Percentiles rank a stretch among this genome's conserved stretches.
Evolutionary conservation across 2,888 invertebrate species (phyloP).

Genomic region (Sphecodes monilicornis): DNA sequence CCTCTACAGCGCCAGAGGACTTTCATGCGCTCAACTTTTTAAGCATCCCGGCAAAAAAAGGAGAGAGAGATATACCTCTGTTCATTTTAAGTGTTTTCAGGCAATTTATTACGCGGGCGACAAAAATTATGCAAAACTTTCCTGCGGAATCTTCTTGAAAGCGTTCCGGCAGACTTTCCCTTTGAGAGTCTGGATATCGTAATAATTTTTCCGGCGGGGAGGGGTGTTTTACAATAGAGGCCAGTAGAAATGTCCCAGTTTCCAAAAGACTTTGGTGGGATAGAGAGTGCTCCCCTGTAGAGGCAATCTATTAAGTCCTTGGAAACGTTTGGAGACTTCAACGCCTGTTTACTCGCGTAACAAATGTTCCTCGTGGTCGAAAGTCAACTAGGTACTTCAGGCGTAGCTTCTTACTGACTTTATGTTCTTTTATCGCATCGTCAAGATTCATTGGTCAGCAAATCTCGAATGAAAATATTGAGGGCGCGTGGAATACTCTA

Average conservation of each 20-base stretch:
- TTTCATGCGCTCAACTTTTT: slow-evolving; percentile 10
- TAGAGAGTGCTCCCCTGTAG: not conserved
- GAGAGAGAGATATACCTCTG: too few species aligned
- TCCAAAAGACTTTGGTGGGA: not conserved
- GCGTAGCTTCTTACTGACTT: not conserved
- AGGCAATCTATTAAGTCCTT: slow-evolving; percentile 9
- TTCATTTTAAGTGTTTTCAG: slow-evolving; percentile 8
- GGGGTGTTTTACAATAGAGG: not conserved
- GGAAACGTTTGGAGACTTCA: slow-evolving; percentile 16
- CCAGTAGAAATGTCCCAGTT: not conserved
- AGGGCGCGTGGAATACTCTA: too few species aligned
- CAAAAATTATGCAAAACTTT: not conserved
- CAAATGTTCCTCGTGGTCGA: slow-evolving; percentile 13
- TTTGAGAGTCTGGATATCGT: not conserved
- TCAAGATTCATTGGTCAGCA: not conserved
- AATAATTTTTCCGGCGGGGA: not conserved
- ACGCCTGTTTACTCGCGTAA: slow-evolving; percentile 22
- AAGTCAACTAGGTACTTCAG: slow-evolving; percentile 4
- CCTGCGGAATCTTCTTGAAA: not conserved
- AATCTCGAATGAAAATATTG: not conserved
- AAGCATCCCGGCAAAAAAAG: not conserved
- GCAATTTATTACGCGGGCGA: slow-evolving; percentile 17
- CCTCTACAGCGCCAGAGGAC: not conserved
- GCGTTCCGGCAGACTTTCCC: not conserved
- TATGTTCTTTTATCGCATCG: not conserved